Conservation (phyloP, 1,140 invertebrate genomes). For the Heliconius nattereri region DNA sequence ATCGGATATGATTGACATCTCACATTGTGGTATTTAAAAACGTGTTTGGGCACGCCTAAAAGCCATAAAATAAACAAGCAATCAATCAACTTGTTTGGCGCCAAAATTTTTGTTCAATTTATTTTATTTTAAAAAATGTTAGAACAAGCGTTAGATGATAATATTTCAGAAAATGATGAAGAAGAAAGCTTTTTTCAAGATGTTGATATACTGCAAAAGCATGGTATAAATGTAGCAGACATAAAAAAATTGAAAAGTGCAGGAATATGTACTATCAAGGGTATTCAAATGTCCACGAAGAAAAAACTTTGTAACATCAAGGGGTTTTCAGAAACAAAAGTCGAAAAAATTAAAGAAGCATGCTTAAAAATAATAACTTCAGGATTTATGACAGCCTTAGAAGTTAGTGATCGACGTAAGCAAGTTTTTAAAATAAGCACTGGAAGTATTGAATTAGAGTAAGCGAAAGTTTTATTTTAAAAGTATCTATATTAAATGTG, state of each 20-base stretch:
- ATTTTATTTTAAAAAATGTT: constrained; percentile 49
- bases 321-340: constrained; percentile 90
- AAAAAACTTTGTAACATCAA: constrained; percentile 88
- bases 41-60: constrained; percentile 9
- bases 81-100: constrained; percentile 19
- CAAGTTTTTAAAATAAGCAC: constrained; percentile 88
- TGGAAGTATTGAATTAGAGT: constrained; percentile 88
- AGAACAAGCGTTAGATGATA: constrained; percentile 68
- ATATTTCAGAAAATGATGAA: constrained; percentile 76
- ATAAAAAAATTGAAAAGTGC: constrained; percentile 89
- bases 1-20: too few relatives aligned
- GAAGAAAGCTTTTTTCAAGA: constrained; percentile 82
- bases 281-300: constrained; percentile 90
- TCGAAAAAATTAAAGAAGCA: constrained; percentile 92
- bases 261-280: constrained; percentile 91
- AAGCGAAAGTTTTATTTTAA: constrained; percentile 53
- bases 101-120: constrained; percentile 21
- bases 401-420: constrained; percentile 88
- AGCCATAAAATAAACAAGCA: too few relatives aligned
- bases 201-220: constrained; percentile 81
- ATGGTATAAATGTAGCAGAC: constrained; percentile 83
- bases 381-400: constrained; percentile 88
- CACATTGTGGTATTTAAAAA: background rate
- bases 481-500: background rate
- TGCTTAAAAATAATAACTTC: constrained; percentile 82